Percentiles rank a stretch among this genome's conserved stretches.
phyloP scores from a whole-genome alignment of 2,888 invertebrate genomes.

The Zonitis immaculata region DNA sequence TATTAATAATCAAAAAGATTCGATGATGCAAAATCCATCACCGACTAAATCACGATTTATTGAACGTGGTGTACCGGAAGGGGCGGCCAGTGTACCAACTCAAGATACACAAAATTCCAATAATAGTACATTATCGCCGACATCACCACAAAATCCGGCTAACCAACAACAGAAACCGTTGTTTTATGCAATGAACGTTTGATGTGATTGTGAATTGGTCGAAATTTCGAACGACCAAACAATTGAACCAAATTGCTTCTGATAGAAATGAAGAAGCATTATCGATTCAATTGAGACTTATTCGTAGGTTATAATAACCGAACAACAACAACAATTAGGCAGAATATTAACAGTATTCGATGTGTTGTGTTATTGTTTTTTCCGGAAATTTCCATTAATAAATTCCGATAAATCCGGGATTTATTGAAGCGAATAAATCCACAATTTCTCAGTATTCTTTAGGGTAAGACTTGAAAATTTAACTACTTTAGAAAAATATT shows the following conservation, averaged over 20 bases:
- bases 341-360: conserved; percentile 37
- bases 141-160: conserved; percentile 52
- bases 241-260: conserved; percentile 20
- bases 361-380: conserved; percentile 16
- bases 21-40: conserved; percentile 55
- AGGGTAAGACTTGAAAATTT: neutral
- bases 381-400: neutral
- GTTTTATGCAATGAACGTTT: conserved; percentile 85
- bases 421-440: neutral
- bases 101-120: conserved; percentile 53
- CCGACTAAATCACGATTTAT: conserved; percentile 51
- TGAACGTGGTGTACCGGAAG: conserved; percentile 70
- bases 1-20: conserved; percentile 33
- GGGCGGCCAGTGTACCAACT: conserved; percentile 65
- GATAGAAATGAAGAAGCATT: conserved; percentile 28
- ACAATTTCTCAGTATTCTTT: conserved; percentile 12
- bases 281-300: conserved; percentile 21
- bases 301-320: conserved; percentile 47
- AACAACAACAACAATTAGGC: too few relatives aligned
- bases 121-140: conserved; percentile 45
- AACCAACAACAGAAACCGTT: conserved; percentile 54
- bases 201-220: conserved; percentile 56
- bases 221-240: neutral
- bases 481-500: conserved; percentile 7
- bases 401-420: neutral